Conservation (phyloP, 2,113 vertebrate genomes). For the Tretioscincus oriximinensis region DNA sequence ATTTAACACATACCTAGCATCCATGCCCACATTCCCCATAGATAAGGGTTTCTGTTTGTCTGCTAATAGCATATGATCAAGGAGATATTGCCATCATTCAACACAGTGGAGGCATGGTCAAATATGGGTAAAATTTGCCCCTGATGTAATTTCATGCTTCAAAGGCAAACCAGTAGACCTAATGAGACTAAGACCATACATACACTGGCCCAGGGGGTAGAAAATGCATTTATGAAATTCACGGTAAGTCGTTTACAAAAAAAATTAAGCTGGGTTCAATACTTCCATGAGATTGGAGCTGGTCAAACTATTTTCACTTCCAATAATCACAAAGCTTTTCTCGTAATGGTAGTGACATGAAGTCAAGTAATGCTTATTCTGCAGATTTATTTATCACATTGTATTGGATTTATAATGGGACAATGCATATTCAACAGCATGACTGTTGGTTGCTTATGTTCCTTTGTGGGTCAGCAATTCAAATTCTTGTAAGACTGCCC, state of each 20-base stretch:
- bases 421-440: neutral
- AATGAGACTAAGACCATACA: too few species aligned
- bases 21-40: too few species aligned
- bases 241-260: neutral
- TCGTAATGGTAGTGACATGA: neutral
- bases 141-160: too few species aligned
- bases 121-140: too few species aligned
- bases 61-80: too few species aligned
- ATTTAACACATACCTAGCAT: too few species aligned
- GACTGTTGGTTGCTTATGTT: neutral
- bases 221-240: neutral
- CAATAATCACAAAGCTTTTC: neutral
- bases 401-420: neutral
- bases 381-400: neutral
- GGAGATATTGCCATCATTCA: too few species aligned
- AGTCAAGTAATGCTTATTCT: neutral
- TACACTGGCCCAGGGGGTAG: too few species aligned
- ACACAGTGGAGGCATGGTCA: too few species aligned
- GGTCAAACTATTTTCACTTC: neutral
- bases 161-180: too few species aligned
- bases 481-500: neutral
- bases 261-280: neutral
- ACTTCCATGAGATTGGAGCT: neutral
- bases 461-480: neutral
- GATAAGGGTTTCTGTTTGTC: too few species aligned